Conservation (phyloP, 2,797 vertebrate genomes). For the Galago senegalensis region DNA sequence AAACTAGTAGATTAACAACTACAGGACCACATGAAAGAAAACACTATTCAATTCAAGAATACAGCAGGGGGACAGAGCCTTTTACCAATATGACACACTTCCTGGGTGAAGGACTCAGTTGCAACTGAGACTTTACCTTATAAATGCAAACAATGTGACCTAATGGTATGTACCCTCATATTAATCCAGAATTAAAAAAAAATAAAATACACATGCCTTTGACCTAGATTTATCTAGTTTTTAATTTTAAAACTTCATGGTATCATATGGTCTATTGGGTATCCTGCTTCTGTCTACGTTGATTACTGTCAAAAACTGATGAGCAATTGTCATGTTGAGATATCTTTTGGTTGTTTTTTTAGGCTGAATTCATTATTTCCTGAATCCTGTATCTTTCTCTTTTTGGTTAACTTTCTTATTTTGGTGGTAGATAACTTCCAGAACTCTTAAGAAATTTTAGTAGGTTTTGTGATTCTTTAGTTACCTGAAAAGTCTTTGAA, state of each 20-base stretch:
- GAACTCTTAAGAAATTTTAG: background rate
- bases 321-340: background rate
- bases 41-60: no score
- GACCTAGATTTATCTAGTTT: background rate
- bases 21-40: no score
- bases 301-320: background rate
- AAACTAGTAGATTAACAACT: no score
- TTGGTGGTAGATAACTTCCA: background rate
- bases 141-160: no score
- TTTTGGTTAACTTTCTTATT: background rate
- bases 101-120: no score
- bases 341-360: background rate
- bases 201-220: background rate
- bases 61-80: no score
- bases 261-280: background rate
- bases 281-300: background rate
- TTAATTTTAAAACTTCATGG: constrained; percentile 2
- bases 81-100: no score
- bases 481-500: background rate
- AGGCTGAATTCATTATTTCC: background rate
- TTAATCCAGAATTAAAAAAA: no score
- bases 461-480: background rate
- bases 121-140: no score
- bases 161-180: no score
- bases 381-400: background rate